Percentiles rank a stretch among this genome's conserved stretches.
phyloP scores from a whole-genome alignment of 2,113 vertebrate genomes.

The Pollimyrus isidori region DNA sequence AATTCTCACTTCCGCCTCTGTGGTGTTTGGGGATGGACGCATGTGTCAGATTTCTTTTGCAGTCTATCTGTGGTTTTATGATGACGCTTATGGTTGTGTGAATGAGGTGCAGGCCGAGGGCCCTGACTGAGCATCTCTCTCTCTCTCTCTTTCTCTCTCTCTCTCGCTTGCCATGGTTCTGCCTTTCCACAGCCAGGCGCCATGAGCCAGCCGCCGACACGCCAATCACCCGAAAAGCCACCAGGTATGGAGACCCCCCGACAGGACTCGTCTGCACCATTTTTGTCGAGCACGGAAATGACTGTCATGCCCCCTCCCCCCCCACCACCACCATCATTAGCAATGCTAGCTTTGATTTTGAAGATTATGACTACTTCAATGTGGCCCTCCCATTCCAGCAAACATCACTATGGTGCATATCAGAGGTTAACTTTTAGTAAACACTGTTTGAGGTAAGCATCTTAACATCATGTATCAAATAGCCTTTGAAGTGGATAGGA shows the following conservation, averaged over 20 bases:
- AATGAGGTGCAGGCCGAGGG: background rate
- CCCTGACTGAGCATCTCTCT: background rate
- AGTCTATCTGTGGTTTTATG: background rate
- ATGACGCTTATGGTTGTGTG: background rate
- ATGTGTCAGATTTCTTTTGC: background rate
- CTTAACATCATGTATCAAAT: background rate
- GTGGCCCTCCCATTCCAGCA: background rate
- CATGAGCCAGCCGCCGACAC: constrained; percentile 42
- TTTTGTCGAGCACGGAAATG: background rate
- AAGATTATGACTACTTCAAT: no score
- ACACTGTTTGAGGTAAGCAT: background rate
- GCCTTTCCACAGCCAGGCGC: constrained; percentile 36
- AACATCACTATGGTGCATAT: background rate
- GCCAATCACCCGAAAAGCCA: constrained; percentile 26
- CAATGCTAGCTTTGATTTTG: background rate
- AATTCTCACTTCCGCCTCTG: background rate
- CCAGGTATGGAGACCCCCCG: constrained; percentile 45
- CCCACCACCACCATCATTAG: background rate
- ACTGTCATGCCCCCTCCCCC: background rate
- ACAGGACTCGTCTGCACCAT: background rate
- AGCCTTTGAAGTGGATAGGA: background rate
- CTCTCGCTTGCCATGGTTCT: background rate
- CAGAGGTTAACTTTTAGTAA: background rate
- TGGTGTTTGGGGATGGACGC: background rate
- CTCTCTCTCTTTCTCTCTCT: background rate